These are phyloP conservation scores for Serinus canaria DNA, from an alignment of 2,113 vertebrate species.

Conservation along the genomic window DNA sequence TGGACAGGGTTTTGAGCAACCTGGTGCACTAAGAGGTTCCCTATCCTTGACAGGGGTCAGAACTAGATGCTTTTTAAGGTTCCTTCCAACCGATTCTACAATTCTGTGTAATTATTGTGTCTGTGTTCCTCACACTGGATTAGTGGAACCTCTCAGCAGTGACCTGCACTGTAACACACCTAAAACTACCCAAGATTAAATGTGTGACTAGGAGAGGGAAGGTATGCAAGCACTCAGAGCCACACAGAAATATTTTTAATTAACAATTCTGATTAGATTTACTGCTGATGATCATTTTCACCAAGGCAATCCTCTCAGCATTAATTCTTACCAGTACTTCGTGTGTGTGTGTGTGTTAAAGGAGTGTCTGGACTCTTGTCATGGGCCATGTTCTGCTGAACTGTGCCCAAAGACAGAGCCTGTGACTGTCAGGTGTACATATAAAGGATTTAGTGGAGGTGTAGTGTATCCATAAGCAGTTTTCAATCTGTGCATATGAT, in stretches of 20 bases:
- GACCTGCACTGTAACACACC: neutral
- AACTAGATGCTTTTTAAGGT: neutral
- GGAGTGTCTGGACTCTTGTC: neutral
- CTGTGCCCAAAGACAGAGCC: neutral
- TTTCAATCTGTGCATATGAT: neutral
- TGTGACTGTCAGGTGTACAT: rapidly evolving
- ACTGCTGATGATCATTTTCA: neutral
- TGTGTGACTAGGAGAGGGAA: neutral
- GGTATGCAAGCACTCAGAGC: neutral
- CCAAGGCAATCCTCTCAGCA: neutral
- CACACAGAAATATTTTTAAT: neutral
- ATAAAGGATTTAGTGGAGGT: neutral
- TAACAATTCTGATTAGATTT: neutral
- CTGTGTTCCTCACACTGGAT: neutral
- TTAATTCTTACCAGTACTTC: neutral
- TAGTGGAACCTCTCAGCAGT: neutral
- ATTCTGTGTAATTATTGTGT: neutral
- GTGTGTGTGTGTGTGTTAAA: neutral
- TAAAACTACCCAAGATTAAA: neutral
- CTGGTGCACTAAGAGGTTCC: neutral
- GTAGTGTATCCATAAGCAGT: neutral
- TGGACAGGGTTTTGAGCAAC: neutral
- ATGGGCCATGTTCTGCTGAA: neutral
- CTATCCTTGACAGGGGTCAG: neutral
- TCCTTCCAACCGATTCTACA: neutral